Base-by-base conservation (phyloP, 2,888 invertebrate genomes). In the Amphipyra tragopoginis region DNA sequence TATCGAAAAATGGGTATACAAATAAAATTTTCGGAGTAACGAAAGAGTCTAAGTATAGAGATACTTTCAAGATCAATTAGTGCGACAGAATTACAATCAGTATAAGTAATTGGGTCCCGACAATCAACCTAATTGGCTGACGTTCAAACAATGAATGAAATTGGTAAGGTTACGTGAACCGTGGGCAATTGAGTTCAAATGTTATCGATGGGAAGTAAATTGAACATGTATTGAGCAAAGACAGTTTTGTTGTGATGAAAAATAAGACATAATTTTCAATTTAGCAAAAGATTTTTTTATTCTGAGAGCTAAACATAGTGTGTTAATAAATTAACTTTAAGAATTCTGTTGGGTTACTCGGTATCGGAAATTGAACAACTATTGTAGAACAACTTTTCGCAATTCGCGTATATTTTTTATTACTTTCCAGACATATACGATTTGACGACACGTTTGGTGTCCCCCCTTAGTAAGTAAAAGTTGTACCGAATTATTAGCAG, bases 111-210 rank as follows among this genome's bases (percentile, higher is more conserved):
- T 68, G 75, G 48, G 8, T 10, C 36, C 40, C 42, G 64, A 40
- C 72, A 62, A 75, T 75, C 69, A 72, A 45, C 14, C 40, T 51
- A 72, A 77, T 75, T 75, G 77, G 44, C 21, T 58, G 42, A 54
- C 72, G 61, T 62, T 77, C 57, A 55, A 69, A 58, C 72, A 75
- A 77, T 72, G 51, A 66, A 65, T 58, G 42, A 63, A 77, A 77
- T 77, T 77, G 76, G 59, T 72, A n/a, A 49, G 50, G 72, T 58
- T 29, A 55, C 44, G 33, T 75, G 72, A 65, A 67, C 74, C 55
- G 51, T 54, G 43, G 56, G 11, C 65, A 74, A 76, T 76, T 76
- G 76, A 49, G 76, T 72, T 76, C 76, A 77, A 77, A 72, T 56
- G 72, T 60, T 68, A 76, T 68, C 58, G 75, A 77, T 71, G 77